Evolutionary conservation across 2,797 vertebrate genomes (phyloP), one percentile per base, ranked within the genome.

Genomic region (Poecilia wingei): DNA sequence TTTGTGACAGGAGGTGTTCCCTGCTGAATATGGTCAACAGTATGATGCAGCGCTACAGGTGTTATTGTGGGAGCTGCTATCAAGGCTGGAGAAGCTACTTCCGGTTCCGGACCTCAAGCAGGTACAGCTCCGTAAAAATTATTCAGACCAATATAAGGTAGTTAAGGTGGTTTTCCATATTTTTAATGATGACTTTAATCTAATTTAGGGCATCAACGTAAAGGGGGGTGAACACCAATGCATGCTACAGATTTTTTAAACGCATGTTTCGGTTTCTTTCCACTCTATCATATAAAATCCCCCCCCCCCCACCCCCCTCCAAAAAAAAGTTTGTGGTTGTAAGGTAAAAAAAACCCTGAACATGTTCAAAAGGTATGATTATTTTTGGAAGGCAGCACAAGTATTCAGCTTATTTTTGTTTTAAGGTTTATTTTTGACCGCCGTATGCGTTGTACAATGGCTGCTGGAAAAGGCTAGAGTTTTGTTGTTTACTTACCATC

Each of bases 51-150:
- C 96, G 1, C 85, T 97, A 53, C 95, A 96, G 69, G 92, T 95
- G 41, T 92, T 97, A 9, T 77, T 97, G 71, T 96, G 96, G 92
- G 96, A 97, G 86, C 94, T 97, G 61, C 87, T 97, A 10, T 95
- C 93, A 79, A 95, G 95, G 68, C 89, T 97, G 79, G 96, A 96
- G 80, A 95, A 94, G 81, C 82, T 95, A 69, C 79, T 97, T 28
- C 95, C 96, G 0, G 41, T 91, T 1, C 94, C 94, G 39, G 90
- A 95, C 33, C 82, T 95, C 31, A 93, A 96, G 82, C 95, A 97
- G 96, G 97, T 97, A 88, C 25, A 45, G 13, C 22, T 3, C 22
- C 0, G 14, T 70, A 25, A 43, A 69, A 45, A 16, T 12, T 43
- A 43, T 69, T n/a, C 31, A 20, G 61, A 66, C 61, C 61, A 66